These are phyloP conservation scores for Zosterops hypoxanthus DNA, from an alignment of 2,113 vertebrate genomes.

Conservation along the genomic window DNA sequence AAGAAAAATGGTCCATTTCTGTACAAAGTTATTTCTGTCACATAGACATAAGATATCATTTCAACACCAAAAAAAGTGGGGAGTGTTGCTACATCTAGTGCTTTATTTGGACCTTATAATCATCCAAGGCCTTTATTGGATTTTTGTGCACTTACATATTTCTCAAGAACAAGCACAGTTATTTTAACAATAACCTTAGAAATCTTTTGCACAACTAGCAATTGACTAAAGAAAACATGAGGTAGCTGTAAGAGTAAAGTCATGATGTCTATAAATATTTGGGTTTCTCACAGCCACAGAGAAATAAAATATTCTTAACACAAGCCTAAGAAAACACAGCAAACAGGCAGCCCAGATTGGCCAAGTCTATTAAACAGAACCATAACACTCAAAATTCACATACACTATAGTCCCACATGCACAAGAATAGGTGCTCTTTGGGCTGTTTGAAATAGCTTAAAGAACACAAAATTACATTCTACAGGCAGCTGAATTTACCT, in stretches of 20 bases:
- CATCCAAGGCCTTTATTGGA: background rate
- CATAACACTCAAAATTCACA: background rate
- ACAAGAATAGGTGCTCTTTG: background rate
- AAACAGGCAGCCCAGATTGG: background rate
- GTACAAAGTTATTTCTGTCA: background rate
- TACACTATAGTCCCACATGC: background rate
- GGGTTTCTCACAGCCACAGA: background rate
- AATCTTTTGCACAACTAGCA: background rate
- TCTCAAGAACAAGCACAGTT: background rate
- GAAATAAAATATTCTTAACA: background rate
- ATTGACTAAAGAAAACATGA: background rate
- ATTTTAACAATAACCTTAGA: background rate
- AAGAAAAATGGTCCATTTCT: background rate
- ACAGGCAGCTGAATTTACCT: background rate
- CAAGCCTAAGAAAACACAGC: background rate
- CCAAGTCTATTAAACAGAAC: background rate
- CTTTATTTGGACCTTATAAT: background rate
- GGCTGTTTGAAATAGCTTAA: background rate
- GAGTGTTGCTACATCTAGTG: background rate
- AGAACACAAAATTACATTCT: background rate
- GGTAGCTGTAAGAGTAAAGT: background rate
- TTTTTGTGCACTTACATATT: background rate
- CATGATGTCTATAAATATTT: background rate
- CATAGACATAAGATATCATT: background rate
- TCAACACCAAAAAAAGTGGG: background rate